These are phyloP conservation scores for Apis dorsata DNA, from an alignment of 1,140 invertebrate species.

Conservation along the genomic window DNA sequence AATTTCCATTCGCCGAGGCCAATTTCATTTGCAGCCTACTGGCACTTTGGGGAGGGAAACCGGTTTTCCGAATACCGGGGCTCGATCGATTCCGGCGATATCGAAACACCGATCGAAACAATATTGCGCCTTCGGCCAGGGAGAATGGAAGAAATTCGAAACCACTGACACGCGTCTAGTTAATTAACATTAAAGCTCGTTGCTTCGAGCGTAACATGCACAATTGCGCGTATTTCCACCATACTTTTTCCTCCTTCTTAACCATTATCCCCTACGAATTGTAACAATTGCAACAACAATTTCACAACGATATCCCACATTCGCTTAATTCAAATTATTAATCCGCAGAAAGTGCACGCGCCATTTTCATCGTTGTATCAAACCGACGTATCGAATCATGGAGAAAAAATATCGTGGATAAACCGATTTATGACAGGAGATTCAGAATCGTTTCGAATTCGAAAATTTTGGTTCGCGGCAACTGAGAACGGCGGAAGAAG, in stretches of 20 bases:
- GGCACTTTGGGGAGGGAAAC: not conserved
- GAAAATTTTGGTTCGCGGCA: no score
- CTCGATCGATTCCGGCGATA: not conserved
- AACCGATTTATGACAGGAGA: no score
- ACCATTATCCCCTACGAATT: slow-evolving; percentile 2
- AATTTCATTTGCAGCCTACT: slow-evolving; percentile 10
- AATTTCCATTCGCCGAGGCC: slow-evolving; percentile 26
- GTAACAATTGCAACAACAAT: slow-evolving; percentile 10
- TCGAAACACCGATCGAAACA: slow-evolving; percentile 27
- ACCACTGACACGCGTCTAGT: slow-evolving; percentile 8
- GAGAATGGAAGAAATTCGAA: slow-evolving; percentile 22
- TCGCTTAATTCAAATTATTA: slow-evolving; percentile 40
- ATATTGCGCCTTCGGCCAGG: not conserved
- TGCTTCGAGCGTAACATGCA: not conserved
- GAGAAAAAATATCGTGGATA: no score
- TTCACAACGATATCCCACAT: not conserved
- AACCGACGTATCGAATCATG: no score
- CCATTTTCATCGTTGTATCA: no score
- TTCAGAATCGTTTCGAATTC: no score
- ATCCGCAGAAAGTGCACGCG: not conserved
- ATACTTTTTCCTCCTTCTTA: not conserved
- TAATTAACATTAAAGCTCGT: slow-evolving; percentile 16
- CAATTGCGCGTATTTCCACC: no score
- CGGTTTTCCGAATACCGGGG: not conserved
- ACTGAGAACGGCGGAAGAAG: not conserved